Evolutionary conservation across 2,113 vertebrate genomes (phyloP).

Genomic region (Orthonyx spaldingii): DNA sequence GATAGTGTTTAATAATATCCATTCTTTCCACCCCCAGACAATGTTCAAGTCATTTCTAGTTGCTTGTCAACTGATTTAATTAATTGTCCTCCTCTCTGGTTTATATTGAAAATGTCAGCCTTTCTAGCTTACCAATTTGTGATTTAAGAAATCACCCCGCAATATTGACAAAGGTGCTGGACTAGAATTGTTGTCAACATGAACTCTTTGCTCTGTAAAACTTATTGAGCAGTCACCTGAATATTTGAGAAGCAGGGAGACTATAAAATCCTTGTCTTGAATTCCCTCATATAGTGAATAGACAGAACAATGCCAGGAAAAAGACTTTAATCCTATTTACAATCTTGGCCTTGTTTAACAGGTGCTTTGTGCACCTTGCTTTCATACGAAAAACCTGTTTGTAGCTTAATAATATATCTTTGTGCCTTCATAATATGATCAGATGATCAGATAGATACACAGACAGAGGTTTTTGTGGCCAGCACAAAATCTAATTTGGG

Average conservation of each 20-base stretch:
- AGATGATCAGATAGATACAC: background rate
- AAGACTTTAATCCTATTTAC: background rate
- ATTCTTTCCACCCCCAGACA: background rate
- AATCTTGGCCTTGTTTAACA: background rate
- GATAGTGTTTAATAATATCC: background rate
- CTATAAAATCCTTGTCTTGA: background rate
- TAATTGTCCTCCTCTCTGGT: background rate
- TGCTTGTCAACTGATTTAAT: background rate
- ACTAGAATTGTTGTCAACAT: background rate
- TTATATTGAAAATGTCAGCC: background rate
- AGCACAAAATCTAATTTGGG: background rate
- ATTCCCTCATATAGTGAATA: background rate
- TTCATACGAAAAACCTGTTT: background rate
- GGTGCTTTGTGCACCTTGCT: background rate
- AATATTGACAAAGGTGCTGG: background rate
- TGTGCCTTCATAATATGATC: background rate
- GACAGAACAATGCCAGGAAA: background rate
- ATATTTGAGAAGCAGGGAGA: background rate
- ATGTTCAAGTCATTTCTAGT: background rate
- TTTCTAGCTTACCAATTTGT: background rate
- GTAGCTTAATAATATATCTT: background rate
- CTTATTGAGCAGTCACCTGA: background rate
- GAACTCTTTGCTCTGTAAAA: background rate
- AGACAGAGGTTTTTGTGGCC: background rate
- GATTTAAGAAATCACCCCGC: background rate